Evolutionary conservation across 30 jellyfish, hydroid and myxozoan species (phyloP).

Genomic region (Catostylus mosaicus): DNA sequence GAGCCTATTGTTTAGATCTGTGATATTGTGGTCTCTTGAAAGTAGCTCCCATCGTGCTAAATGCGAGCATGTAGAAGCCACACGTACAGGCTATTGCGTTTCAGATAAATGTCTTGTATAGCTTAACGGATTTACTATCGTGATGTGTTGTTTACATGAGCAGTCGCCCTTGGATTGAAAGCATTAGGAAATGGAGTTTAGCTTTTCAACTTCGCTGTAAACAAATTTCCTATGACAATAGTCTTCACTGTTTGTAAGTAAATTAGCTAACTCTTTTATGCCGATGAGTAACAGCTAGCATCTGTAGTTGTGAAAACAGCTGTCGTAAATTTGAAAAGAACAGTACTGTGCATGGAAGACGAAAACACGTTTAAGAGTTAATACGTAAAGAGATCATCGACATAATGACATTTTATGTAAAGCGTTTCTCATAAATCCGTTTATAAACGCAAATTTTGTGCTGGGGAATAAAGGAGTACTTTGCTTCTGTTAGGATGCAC

Average conservation of each 20-base stretch:
- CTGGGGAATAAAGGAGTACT: no score
- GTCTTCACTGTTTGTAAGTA: constrained; percentile 17
- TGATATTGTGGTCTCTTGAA: no score
- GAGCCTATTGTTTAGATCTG: no score
- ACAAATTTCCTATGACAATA: constrained; percentile 3
- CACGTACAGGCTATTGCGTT: not conserved
- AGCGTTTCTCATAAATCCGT: not conserved
- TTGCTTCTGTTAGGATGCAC: no score
- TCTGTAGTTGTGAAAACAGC: constrained; percentile 10
- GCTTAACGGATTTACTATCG: not conserved
- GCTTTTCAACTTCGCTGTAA: not conserved
- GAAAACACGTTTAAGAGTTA: not conserved
- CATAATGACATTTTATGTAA: not conserved
- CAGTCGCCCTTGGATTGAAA: constrained; percentile 14
- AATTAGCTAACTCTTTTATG: constrained; percentile 5
- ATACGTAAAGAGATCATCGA: constrained; percentile 4
- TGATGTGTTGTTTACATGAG: constrained; percentile 12
- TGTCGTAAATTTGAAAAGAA: constrained; percentile 6
- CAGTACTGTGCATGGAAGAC: constrained; percentile 3
- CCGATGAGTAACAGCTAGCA: not conserved
- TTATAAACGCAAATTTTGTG: no score
- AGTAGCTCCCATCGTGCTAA: not conserved
- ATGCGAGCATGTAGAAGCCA: not conserved
- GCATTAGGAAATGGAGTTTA: constrained; percentile 14
- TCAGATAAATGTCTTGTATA: not conserved